phyloP scores from a whole-genome alignment of 2,888 invertebrate genomes.

The Microchrysa polita region DNA sequence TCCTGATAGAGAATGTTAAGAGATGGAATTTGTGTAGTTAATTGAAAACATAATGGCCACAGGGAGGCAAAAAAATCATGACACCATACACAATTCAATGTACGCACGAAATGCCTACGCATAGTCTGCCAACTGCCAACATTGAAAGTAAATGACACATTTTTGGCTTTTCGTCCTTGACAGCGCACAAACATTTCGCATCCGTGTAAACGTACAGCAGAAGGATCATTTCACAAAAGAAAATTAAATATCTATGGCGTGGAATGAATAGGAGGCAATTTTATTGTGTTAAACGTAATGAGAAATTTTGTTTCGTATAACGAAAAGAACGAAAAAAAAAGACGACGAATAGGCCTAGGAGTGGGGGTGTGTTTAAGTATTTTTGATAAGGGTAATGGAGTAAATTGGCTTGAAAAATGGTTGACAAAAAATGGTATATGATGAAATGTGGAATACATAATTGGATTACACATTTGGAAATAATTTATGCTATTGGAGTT shows the following conservation, averaged over 20 bases:
- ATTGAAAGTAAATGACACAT: too few species aligned
- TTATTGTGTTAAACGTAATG: slow-evolving; percentile 28
- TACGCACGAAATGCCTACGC: too few species aligned
- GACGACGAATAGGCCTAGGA: too few species aligned
- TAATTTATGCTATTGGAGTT: too few species aligned
- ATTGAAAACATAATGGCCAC: slow-evolving; percentile 35
- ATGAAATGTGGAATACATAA: too few species aligned
- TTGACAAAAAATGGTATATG: too few species aligned
- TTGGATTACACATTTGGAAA: too few species aligned
- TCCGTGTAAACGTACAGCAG: too few species aligned
- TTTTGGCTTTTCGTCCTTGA: neutral
- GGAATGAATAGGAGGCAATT: slow-evolving; percentile 14
- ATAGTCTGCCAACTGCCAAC: too few species aligned
- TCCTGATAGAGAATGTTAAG: slow-evolving; percentile 14
- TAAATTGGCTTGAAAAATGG: too few species aligned
- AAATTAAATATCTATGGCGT: slow-evolving; percentile 21
- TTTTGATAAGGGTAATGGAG: too few species aligned
- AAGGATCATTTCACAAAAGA: neutral
- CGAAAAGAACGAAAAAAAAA: neutral
- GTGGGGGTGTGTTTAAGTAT: too few species aligned
- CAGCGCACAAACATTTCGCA: neutral
- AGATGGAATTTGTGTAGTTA: slow-evolving; percentile 33
- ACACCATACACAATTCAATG: neutral
- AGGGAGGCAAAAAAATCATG: slow-evolving; percentile 1
- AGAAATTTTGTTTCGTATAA: slow-evolving; percentile 18